Conservation (phyloP, 2,797 vertebrate species). For the Cyprinodon diabolis region DNA sequence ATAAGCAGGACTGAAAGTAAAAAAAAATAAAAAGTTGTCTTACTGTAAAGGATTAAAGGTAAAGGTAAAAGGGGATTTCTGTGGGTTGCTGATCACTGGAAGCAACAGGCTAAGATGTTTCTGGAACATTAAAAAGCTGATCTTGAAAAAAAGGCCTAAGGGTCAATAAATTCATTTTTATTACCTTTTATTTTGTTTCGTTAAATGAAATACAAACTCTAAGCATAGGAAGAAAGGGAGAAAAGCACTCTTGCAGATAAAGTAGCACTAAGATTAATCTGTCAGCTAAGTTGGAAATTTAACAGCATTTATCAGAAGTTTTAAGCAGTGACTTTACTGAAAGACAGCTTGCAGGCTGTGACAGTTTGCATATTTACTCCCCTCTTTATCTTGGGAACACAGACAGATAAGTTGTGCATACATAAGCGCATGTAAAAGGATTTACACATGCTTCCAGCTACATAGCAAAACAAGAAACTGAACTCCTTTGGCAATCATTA, state of each 20-base stretch:
- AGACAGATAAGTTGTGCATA: slow-evolving; percentile 71
- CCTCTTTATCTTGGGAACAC: slow-evolving; percentile 63
- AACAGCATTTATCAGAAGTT: slow-evolving; percentile 34
- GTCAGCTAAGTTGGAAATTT: slow-evolving; percentile 18
- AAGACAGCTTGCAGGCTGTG: slow-evolving; percentile 69
- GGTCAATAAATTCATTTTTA: background rate
- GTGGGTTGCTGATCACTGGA: background rate
- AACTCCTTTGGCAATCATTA: slow-evolving; percentile 58
- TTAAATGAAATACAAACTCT: background rate
- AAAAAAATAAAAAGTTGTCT: background rate
- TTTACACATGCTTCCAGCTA: slow-evolving; percentile 46
- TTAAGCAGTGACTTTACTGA: slow-evolving; percentile 42
- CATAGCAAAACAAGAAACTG: slow-evolving; percentile 42
- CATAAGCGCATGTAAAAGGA: slow-evolving; percentile 49
- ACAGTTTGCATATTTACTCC: slow-evolving; percentile 65
- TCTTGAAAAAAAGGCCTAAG: background rate
- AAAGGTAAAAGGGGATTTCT: too few species aligned
- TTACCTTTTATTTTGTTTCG: background rate
- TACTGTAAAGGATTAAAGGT: too few species aligned
- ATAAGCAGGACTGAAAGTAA: background rate
- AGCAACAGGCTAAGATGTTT: background rate
- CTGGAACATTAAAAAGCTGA: background rate
- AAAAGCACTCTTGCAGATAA: too few species aligned
- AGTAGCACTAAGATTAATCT: slow-evolving; percentile 6
- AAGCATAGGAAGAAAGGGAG: background rate